phyloP scores from a whole-genome alignment of 92 coral and sea anemone species.

The Heteractis magnifica region DNA sequence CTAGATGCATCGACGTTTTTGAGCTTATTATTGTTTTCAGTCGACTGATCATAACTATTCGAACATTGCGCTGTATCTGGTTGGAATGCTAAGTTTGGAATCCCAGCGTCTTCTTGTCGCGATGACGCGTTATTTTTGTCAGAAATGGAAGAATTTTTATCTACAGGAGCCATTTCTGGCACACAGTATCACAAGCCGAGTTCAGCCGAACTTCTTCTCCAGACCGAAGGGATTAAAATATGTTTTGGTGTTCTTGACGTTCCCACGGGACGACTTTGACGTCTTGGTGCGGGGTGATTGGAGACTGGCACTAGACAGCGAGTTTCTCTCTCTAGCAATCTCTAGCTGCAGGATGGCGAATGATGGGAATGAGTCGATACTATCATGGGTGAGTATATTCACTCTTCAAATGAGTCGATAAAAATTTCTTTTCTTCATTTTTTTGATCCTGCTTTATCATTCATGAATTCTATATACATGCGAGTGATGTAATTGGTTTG shows the following conservation, averaged over 20 bases:
- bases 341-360: background rate
- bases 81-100: slow-evolving; percentile 30
- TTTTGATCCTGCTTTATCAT: too few species aligned
- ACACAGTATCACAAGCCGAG: background rate
- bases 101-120: background rate
- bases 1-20: background rate
- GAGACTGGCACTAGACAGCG: background rate
- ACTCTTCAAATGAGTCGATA: too few species aligned
- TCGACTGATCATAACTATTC: background rate
- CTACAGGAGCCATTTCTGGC: background rate
- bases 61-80: slow-evolving; percentile 1
- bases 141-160: background rate
- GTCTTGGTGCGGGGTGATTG: background rate
- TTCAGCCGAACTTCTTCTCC: background rate
- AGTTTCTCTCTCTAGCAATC: background rate
- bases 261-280: background rate
- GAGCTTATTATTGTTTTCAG: background rate
- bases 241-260: background rate
- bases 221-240: background rate
- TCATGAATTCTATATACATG: too few species aligned
- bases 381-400: background rate
- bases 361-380: background rate
- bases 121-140: background rate
- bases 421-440: too few species aligned
- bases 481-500: too few species aligned